Conservation (phyloP, 2,113 vertebrate genomes). For the Channa maculata region DNA sequence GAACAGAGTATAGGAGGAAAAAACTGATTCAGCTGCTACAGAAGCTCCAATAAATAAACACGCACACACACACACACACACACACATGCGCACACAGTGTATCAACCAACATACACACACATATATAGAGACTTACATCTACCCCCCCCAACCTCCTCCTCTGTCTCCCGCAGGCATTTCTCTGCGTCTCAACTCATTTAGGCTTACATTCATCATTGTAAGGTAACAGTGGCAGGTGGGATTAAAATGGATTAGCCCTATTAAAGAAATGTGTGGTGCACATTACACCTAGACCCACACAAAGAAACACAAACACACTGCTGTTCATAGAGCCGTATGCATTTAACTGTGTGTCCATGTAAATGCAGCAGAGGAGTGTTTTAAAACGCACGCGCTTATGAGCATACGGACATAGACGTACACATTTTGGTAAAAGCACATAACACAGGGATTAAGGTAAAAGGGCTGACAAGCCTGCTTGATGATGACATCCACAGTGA, state of each 20-base stretch:
- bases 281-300: constrained; percentile 66
- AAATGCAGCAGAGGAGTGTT: constrained; percentile 11
- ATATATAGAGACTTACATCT: constrained; percentile 71
- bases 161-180: constrained; percentile 80
- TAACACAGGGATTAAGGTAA: constrained; percentile 20
- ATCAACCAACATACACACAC: constrained; percentile 50
- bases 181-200: constrained; percentile 84
- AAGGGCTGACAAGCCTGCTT: constrained; percentile 34
- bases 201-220: constrained; percentile 86
- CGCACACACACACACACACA: constrained; percentile 16
- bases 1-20: constrained; percentile 48
- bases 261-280: constrained; percentile 82
- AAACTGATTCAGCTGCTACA: constrained; percentile 56
- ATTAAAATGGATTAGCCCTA: constrained; percentile 87
- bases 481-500: constrained; percentile 32
- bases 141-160: constrained; percentile 69
- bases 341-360: constrained; percentile 34
- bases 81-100: constrained; percentile 30
- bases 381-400: constrained; percentile 29
- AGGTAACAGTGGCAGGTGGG: constrained; percentile 85
- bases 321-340: constrained; percentile 19
- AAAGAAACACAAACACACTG: constrained; percentile 23
- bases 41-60: constrained; percentile 63
- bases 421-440: constrained; percentile 12
- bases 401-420: constrained; percentile 1